Evolutionary conservation across 2,113 vertebrate species (phyloP).

Genomic region (Colaptes auratus): DNA sequence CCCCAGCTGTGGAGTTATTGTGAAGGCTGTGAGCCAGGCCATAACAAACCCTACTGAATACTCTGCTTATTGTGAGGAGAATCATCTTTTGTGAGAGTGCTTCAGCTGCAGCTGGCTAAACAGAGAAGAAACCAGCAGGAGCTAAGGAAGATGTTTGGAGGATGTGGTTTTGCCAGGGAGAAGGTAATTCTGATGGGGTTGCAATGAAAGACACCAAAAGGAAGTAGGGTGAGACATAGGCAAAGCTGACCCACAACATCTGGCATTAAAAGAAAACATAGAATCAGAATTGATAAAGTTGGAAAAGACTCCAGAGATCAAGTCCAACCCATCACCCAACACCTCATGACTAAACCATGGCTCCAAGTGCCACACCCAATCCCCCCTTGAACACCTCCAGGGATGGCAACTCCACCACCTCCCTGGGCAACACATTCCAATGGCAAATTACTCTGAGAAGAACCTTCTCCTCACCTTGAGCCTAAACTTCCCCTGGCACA

Average conservation of each 20-base stretch:
- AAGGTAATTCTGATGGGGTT: background rate
- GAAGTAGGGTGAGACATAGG: background rate
- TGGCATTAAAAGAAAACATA: background rate
- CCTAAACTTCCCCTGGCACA: too few species aligned
- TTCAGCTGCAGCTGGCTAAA: background rate
- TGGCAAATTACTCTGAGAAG: too few species aligned
- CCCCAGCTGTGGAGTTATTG: background rate
- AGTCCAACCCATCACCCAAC: too few species aligned
- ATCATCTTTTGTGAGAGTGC: background rate
- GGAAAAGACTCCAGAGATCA: too few species aligned
- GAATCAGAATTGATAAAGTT: too few species aligned
- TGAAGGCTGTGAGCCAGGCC: background rate
- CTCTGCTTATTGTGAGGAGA: background rate
- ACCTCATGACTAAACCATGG: too few species aligned
- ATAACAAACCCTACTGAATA: background rate
- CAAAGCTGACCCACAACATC: background rate
- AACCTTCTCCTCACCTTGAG: too few species aligned
- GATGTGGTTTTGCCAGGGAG: background rate
- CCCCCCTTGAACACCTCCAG: too few species aligned
- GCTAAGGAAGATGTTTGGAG: background rate
- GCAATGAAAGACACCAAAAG: background rate
- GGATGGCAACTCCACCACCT: too few species aligned
- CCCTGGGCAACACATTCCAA: too few species aligned
- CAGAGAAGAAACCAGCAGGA: background rate
- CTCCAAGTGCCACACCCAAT: too few species aligned